Conservation (phyloP, 2,888 invertebrate genomes). For the Deilephila porcellus region DNA sequence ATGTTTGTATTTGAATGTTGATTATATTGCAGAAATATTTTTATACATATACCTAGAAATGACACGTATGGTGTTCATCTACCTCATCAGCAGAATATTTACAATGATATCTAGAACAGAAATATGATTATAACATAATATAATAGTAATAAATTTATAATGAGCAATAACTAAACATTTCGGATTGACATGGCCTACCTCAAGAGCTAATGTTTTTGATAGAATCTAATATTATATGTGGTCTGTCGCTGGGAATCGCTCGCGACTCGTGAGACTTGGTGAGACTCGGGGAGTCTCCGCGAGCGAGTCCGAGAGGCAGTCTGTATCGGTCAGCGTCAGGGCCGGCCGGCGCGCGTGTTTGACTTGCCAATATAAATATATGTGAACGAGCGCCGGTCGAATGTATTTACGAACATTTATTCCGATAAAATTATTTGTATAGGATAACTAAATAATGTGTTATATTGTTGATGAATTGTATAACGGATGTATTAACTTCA, state of each 20-base stretch:
- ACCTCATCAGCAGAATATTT: conserved; percentile 75
- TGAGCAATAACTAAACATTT: conserved; percentile 47
- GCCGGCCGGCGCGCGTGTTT: conserved; percentile 36
- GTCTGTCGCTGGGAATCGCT: not conserved
- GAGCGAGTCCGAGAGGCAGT: not conserved
- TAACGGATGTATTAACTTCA: conserved; percentile 71
- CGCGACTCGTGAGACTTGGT: not conserved
- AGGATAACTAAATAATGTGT: conserved; percentile 60
- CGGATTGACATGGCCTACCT: conserved; percentile 69
- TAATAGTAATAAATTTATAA: conserved; percentile 31
- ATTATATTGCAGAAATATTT: conserved; percentile 84
- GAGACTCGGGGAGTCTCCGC: not conserved
- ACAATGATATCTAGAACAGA: conserved; percentile 41
- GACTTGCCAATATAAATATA: conserved; percentile 41
- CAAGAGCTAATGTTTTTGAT: conserved; percentile 38
- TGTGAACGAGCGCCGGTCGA: conserved; percentile 34
- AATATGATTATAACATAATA: conserved; percentile 35
- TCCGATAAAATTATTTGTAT: conserved; percentile 58
- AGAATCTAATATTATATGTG: conserved; percentile 34
- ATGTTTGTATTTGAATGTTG: conserved; percentile 83
- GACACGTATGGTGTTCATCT: conserved; percentile 75
- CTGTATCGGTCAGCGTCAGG: not conserved
- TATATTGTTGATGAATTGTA: conserved; percentile 75
- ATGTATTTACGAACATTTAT: conserved; percentile 39
- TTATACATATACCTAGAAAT: conserved; percentile 74